Conservation (phyloP, 2,888 invertebrate species). For the Ethmia dodecea region DNA sequence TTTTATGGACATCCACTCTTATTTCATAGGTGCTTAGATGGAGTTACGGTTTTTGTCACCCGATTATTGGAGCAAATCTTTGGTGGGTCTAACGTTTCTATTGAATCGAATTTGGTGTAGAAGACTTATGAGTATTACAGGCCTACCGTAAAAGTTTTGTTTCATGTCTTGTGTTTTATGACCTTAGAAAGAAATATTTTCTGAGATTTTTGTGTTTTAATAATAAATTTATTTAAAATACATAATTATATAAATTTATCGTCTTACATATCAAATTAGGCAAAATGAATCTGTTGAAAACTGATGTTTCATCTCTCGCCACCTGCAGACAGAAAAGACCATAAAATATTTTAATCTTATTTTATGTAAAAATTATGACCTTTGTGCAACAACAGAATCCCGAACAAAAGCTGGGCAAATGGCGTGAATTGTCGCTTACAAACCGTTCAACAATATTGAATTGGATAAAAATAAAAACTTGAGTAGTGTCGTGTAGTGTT, state of each 20-base stretch:
- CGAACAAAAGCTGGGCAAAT: constrained; percentile 25
- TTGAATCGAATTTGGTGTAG: constrained; percentile 52
- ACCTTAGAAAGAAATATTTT: too few species aligned
- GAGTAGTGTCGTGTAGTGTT: constrained; percentile 54
- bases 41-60: constrained; percentile 65
- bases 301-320: too few species aligned
- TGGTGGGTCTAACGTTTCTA: constrained; percentile 56
- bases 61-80: constrained; percentile 65
- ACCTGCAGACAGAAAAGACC: too few species aligned
- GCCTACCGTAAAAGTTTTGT: constrained; percentile 49
- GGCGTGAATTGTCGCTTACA: constrained; percentile 34
- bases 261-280: too few species aligned
- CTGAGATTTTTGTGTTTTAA: too few species aligned
- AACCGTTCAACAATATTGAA: constrained; percentile 54
- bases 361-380: too few species aligned
- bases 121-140: constrained; percentile 41
- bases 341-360: too few species aligned
- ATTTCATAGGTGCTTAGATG: constrained; percentile 66
- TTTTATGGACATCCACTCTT: constrained; percentile 73
- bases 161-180: too few species aligned
- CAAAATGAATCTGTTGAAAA: too few species aligned
- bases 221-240: too few species aligned
- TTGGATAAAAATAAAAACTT: constrained; percentile 65
- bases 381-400: too few species aligned
- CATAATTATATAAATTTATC: too few species aligned